phyloP scores from a whole-genome alignment of 2,113 vertebrate species.

The Neodon shergylaensis region DNA sequence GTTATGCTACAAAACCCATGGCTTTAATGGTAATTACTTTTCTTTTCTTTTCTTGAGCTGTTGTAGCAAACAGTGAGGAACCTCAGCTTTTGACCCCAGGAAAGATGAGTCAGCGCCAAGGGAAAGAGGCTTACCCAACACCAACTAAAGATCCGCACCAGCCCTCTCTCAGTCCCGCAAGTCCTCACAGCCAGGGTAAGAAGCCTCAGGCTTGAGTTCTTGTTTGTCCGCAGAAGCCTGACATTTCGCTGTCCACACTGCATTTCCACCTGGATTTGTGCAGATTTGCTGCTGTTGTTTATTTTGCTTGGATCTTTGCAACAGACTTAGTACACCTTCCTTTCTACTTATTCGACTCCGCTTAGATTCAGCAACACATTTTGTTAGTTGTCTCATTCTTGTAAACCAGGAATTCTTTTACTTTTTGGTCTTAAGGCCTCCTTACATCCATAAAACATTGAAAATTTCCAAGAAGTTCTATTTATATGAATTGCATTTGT shows the following conservation, averaged over 20 bases:
- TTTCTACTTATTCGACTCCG: neutral
- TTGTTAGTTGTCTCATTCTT: conserved; percentile 33
- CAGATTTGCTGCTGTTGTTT: neutral
- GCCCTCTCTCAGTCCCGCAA: conserved; percentile 90
- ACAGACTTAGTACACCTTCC: neutral
- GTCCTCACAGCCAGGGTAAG: conserved; percentile 93
- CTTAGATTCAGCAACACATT: neutral
- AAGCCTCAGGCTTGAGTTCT: neutral
- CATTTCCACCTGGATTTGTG: neutral
- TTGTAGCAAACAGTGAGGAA: conserved; percentile 91
- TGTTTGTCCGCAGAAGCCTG: neutral
- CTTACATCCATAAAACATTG: neutral
- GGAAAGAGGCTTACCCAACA: conserved; percentile 91
- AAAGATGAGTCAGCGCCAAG: conserved; percentile 97
- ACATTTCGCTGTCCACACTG: neutral
- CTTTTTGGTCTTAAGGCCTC: neutral
- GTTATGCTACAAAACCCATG: neutral
- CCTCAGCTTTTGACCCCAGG: conserved; percentile 89
- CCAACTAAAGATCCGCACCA: conserved; percentile 92
- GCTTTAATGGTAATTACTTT: conserved; percentile 41
- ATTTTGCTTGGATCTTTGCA: conserved; percentile 1
- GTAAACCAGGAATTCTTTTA: conserved; percentile 22
- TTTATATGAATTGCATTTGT: neutral
- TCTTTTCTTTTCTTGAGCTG: conserved; percentile 85
- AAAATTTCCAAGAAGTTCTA: neutral